Evolutionary conservation across 2,797 vertebrate genomes (phyloP).

Genomic region (Pseudopleuronectes americanus): DNA sequence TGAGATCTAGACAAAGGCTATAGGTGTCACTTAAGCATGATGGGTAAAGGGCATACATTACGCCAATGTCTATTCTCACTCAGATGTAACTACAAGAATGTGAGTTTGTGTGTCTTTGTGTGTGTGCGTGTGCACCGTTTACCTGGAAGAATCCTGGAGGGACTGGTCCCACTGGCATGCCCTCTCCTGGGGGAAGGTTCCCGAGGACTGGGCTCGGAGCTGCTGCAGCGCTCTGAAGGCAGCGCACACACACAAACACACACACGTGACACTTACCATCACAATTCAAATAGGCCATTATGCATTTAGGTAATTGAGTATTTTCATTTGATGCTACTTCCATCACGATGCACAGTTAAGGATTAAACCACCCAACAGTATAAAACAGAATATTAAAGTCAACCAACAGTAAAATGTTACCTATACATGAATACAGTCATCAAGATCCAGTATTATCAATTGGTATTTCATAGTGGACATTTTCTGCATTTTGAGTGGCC

Average conservation of each 20-base stretch:
- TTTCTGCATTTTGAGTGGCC: neutral
- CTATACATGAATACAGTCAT: neutral
- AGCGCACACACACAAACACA: slow-evolving; percentile 35
- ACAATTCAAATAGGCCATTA: neutral
- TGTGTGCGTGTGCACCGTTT: slow-evolving; percentile 45
- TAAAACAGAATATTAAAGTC: neutral
- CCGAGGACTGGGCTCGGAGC: slow-evolving; percentile 95
- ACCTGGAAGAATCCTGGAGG: slow-evolving; percentile 99
- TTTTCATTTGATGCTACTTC: too few relatives aligned
- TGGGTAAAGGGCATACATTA: too few relatives aligned
- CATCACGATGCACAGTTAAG: too few relatives aligned
- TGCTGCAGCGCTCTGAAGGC: slow-evolving; percentile 92
- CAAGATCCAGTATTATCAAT: neutral
- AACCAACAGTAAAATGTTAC: neutral
- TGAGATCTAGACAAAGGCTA: too few relatives aligned
- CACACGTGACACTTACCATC: slow-evolving; percentile 18
- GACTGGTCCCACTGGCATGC: slow-evolving; percentile 97
- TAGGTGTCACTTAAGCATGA: too few relatives aligned
- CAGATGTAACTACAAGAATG: too few relatives aligned
- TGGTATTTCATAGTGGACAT: neutral
- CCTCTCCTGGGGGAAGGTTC: slow-evolving; percentile 96
- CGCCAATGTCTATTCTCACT: too few relatives aligned
- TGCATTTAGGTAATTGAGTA: too few relatives aligned
- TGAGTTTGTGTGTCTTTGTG: neutral
- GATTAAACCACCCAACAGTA: too few relatives aligned